Evolutionary conservation across 2,113 vertebrate species (phyloP).

Genomic region (Ophiodon elongatus): DNA sequence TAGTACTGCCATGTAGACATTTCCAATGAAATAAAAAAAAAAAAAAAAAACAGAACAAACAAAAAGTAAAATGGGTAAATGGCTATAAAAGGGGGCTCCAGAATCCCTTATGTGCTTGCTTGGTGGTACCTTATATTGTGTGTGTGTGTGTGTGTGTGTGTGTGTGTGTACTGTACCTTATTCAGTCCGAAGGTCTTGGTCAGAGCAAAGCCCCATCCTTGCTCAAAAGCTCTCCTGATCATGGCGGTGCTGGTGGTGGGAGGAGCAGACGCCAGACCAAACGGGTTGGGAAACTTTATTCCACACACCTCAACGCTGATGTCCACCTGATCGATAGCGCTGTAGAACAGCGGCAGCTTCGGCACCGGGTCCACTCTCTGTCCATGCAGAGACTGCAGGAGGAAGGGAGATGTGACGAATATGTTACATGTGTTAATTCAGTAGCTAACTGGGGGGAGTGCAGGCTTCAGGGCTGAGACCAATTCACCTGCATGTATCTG

Average conservation of each 20-base stretch:
- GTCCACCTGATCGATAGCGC: conserved; percentile 90
- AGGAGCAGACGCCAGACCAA: conserved; percentile 93
- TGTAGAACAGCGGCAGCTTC: conserved; percentile 90
- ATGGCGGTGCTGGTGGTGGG: conserved; percentile 92
- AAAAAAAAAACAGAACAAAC: background rate
- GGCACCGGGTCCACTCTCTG: conserved; percentile 81
- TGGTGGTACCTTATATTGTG: background rate
- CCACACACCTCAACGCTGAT: conserved; percentile 91
- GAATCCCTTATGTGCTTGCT: background rate
- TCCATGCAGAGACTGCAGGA: conserved; percentile 84
- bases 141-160: background rate
- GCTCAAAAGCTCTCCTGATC: conserved; percentile 94
- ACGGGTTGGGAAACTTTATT: conserved; percentile 91
- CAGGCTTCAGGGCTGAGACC: background rate
- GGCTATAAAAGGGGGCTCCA: background rate
- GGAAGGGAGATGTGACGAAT: background rate
- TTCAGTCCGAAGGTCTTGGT: conserved; percentile 95
- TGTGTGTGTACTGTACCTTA: conserved; percentile 83
- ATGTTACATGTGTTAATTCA: background rate
- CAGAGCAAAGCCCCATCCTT: conserved; percentile 94
- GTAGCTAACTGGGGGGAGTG: background rate
- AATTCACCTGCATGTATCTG: conserved; percentile 90
- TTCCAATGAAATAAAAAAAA: too few relatives aligned
- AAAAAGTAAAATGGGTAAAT: background rate
- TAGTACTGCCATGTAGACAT: too few relatives aligned